These are phyloP conservation scores for Apoda limacodes DNA, from an alignment of 2,888 invertebrate species.

Conservation along the genomic window DNA sequence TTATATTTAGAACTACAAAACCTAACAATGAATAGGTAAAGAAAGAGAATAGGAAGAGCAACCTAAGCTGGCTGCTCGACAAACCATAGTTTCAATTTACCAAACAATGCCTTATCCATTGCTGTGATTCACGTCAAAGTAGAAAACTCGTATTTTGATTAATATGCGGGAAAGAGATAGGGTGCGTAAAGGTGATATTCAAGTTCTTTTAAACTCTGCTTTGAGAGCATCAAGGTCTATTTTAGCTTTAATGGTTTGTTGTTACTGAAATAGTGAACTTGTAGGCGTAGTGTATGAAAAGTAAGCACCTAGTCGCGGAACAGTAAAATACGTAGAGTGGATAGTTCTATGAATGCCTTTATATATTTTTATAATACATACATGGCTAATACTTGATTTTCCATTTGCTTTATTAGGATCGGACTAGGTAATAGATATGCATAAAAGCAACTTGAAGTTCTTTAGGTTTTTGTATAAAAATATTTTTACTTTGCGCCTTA, in stretches of 20 bases:
- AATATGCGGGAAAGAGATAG: slow-evolving; percentile 66
- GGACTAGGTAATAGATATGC: background rate
- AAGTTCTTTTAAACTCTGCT: slow-evolving; percentile 32
- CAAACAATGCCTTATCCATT: slow-evolving; percentile 69
- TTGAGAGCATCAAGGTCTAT: slow-evolving; percentile 34
- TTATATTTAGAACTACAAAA: no score
- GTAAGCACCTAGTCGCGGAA: slow-evolving; percentile 62
- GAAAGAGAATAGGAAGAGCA: slow-evolving; percentile 38
- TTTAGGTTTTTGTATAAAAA: no score
- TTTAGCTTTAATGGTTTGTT: slow-evolving; percentile 32
- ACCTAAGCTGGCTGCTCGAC: slow-evolving; percentile 35
- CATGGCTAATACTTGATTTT: slow-evolving; percentile 14
- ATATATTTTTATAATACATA: slow-evolving; percentile 22
- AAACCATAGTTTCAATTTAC: slow-evolving; percentile 66
- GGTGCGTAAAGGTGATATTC: slow-evolving; percentile 30
- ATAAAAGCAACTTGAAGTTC: no score
- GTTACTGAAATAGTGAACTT: slow-evolving; percentile 61
- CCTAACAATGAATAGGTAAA: no score
- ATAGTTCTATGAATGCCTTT: slow-evolving; percentile 44
- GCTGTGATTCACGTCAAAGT: slow-evolving; percentile 66
- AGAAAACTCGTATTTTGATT: slow-evolving; percentile 67
- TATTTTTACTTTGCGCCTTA: no score
- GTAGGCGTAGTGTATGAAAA: slow-evolving; percentile 68
- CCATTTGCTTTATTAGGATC: slow-evolving; percentile 3
- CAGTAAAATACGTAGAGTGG: no score